Evolutionary conservation across 2,797 vertebrate species (phyloP).

Genomic region (Protosalanx chinensis): DNA sequence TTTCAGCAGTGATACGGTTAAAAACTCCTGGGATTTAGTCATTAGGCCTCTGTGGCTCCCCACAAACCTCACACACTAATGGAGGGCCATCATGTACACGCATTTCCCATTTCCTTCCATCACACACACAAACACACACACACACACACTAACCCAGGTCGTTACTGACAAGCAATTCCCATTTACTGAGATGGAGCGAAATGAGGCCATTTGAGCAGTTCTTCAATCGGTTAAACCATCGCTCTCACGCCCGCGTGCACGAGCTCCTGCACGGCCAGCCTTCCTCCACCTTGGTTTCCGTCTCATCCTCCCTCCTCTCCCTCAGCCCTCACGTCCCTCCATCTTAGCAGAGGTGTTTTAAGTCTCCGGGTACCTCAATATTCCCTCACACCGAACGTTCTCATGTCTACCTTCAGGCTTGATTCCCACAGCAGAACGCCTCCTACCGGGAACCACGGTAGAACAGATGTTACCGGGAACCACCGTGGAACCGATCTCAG

Average conservation of each 20-base stretch:
- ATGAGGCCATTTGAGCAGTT: constrained; percentile 46
- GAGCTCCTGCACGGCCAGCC: constrained; percentile 8
- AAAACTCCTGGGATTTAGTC: constrained; percentile 38
- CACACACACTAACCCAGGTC: constrained; percentile 28
- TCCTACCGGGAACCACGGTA: neutral
- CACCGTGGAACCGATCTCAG: too few species aligned
- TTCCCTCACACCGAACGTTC: neutral
- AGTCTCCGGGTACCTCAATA: neutral
- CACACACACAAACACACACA: constrained; percentile 1
- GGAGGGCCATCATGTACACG: constrained; percentile 59
- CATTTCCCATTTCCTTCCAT: constrained; percentile 59
- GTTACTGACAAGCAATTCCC: constrained; percentile 64
- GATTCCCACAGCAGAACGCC: neutral
- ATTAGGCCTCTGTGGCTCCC: constrained; percentile 39
- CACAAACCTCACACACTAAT: constrained; percentile 53
- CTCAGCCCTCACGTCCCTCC: constrained; percentile 23
- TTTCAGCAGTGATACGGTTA: neutral
- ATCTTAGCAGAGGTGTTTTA: neutral
- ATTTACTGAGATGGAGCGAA: constrained; percentile 59
- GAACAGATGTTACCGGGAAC: too few species aligned
- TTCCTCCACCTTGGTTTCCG: constrained; percentile 31
- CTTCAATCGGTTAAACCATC: constrained; percentile 57
- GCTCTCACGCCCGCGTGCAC: constrained; percentile 28
- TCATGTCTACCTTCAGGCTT: neutral
- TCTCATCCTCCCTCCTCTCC: constrained; percentile 7